Percentiles rank a stretch among this genome's conserved stretches.
phyloP scores from a whole-genome alignment of 92 coral and sea anemone species.

The Ricordea florida region DNA sequence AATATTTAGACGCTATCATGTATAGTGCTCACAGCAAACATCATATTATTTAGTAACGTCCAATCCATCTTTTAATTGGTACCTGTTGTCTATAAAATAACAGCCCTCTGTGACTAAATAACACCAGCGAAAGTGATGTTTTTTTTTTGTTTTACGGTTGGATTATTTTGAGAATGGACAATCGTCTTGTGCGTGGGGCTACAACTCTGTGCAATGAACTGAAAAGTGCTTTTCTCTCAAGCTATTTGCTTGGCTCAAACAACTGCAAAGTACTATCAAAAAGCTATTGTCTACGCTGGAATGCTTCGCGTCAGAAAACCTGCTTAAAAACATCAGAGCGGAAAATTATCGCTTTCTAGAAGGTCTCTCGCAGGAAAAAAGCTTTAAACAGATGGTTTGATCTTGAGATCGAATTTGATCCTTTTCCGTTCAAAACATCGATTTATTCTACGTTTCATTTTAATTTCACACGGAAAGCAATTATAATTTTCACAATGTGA shows the following conservation, averaged over 20 bases:
- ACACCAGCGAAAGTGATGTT: neutral
- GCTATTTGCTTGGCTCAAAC: conserved; percentile 21
- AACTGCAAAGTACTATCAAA: conserved; percentile 27
- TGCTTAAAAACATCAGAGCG: conserved; percentile 10
- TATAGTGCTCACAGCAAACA: conserved; percentile 1
- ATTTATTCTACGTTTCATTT: conserved; percentile 8
- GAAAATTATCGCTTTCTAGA: neutral
- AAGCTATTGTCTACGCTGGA: conserved; percentile 34
- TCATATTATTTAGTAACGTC: neutral
- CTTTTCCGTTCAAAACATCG: conserved; percentile 5
- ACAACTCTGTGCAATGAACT: too few species aligned
- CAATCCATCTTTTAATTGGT: conserved; percentile 1
- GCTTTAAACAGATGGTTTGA: conserved; percentile 9
- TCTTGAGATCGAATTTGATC: neutral
- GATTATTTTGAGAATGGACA: too few species aligned
- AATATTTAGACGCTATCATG: neutral
- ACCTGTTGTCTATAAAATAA: neutral
- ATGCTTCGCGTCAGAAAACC: conserved; percentile 20
- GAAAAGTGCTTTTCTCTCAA: neutral
- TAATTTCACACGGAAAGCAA: conserved; percentile 57
- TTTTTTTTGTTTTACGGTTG: too few species aligned
- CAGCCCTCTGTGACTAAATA: neutral
- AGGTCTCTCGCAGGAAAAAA: neutral
- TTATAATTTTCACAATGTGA: conserved; percentile 67
- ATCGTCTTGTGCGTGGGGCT: too few species aligned